A percentile compares a stretch with the other conserved stretches of the same genome.
Evolutionary conservation across 2,888 invertebrate genomes (phyloP).

Genomic region (Adelphocoris suturalis): DNA sequence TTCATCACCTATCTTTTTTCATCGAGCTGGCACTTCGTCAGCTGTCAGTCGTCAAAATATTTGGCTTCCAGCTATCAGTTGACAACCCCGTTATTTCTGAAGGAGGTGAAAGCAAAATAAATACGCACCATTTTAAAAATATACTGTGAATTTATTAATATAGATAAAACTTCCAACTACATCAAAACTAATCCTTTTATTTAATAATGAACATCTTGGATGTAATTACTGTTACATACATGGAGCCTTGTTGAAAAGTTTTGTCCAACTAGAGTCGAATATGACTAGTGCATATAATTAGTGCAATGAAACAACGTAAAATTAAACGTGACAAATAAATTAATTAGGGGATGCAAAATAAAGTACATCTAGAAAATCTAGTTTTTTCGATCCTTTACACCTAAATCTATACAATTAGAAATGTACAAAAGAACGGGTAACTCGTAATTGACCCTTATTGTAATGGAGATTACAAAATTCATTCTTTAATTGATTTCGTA

Average conservation of each 20-base stretch:
- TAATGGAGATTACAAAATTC: constrained; percentile 53
- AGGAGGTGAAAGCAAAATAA: too few species aligned
- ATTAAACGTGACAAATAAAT: constrained; percentile 50
- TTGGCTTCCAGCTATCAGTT: too few species aligned
- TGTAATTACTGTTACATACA: constrained; percentile 45
- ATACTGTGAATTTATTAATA: constrained; percentile 69
- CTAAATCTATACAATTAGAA: constrained; percentile 62
- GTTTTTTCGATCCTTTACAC: not conserved
- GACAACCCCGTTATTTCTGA: too few species aligned
- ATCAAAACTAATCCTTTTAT: constrained; percentile 50
- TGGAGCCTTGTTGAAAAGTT: not conserved
- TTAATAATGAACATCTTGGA: constrained; percentile 55
- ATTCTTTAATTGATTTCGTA: constrained; percentile 11
- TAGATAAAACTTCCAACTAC: constrained; percentile 70
- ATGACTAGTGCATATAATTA: constrained; percentile 71
- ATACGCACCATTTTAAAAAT: constrained; percentile 46
- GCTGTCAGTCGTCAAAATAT: too few species aligned
- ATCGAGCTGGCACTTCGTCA: too few species aligned
- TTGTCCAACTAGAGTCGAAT: constrained; percentile 58
- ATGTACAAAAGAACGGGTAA: constrained; percentile 72
- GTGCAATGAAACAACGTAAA: constrained; percentile 57
- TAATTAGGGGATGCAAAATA: constrained; percentile 24
- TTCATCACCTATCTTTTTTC: too few species aligned
- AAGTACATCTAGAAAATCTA: constrained; percentile 7
- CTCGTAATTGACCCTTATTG: constrained; percentile 73